Evolutionary conservation across 1,140 invertebrate species (phyloP).

Genomic region (Penaeus vannamei): DNA sequence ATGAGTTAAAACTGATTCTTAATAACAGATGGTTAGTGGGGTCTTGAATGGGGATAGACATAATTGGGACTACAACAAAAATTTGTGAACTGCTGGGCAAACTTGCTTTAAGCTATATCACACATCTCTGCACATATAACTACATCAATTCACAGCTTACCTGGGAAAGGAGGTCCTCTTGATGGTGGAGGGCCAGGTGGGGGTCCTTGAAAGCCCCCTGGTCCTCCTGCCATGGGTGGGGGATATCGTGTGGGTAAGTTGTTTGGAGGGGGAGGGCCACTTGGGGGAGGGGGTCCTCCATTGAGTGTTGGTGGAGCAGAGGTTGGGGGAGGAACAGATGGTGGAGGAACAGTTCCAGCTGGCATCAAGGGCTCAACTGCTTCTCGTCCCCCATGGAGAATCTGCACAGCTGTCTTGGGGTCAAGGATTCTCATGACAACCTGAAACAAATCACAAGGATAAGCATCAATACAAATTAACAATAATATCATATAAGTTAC

Average conservation of each 20-base stretch:
- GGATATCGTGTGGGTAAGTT: constrained; percentile 65
- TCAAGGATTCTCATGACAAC: constrained; percentile 83
- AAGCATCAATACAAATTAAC: not conserved
- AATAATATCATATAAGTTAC: not conserved
- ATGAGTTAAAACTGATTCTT: too few species aligned
- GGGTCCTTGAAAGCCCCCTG: constrained; percentile 71
- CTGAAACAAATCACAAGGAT: constrained; percentile 38
- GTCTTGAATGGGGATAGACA: not conserved
- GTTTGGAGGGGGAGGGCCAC: constrained; percentile 74
- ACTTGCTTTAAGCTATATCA: not conserved
- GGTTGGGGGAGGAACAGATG: constrained; percentile 69
- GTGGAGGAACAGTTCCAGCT: constrained; percentile 65
- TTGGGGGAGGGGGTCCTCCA: constrained; percentile 71
- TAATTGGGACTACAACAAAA: too few species aligned
- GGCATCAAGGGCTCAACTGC: constrained; percentile 64
- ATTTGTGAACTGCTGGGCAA: too few species aligned
- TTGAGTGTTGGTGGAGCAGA: constrained; percentile 74
- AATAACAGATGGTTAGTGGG: not conserved
- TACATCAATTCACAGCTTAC: not conserved
- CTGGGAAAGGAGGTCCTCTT: constrained; percentile 60
- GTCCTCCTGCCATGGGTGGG: constrained; percentile 52
- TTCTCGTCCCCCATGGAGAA: constrained; percentile 67
- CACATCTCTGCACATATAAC: not conserved
- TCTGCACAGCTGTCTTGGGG: constrained; percentile 87
- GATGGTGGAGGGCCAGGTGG: constrained; percentile 65